These are phyloP conservation scores for Arion vulgaris DNA, from an alignment of 1,140 invertebrate species.

Conservation along the genomic window DNA sequence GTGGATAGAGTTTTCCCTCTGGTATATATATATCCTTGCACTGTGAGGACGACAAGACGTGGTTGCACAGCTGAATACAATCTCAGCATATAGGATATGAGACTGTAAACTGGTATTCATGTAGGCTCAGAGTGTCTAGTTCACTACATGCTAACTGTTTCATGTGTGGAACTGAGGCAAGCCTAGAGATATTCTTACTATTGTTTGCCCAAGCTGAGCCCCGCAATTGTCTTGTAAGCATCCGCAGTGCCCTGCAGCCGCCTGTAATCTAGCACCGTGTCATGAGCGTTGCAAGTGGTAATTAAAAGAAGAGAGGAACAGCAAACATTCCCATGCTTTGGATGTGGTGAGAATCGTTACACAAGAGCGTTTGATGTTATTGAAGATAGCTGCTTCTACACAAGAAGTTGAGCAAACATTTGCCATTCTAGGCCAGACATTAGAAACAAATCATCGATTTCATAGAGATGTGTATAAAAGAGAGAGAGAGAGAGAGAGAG, in stretches of 20 bases:
- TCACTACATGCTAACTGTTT: no score
- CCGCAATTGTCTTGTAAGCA: not conserved
- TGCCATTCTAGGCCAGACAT: not conserved
- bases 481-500: not conserved
- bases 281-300: not conserved
- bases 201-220: not conserved
- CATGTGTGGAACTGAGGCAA: no score
- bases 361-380: not conserved
- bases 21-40: no score
- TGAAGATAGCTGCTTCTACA: not conserved
- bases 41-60: no score
- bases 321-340: not conserved
- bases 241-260: not conserved
- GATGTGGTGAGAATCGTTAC: not conserved
- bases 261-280: not conserved
- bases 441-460: constrained; percentile 9
- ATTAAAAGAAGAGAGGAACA: not conserved
- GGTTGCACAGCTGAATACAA: no score
- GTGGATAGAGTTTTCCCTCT: no score
- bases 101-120: no score
- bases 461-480: not conserved
- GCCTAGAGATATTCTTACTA: no score
- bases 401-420: constrained; percentile 1
- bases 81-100: no score
- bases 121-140: no score